Base-by-base conservation (phyloP, 2,797 vertebrate species). In the Catamblyrhynchus diadema region DNA sequence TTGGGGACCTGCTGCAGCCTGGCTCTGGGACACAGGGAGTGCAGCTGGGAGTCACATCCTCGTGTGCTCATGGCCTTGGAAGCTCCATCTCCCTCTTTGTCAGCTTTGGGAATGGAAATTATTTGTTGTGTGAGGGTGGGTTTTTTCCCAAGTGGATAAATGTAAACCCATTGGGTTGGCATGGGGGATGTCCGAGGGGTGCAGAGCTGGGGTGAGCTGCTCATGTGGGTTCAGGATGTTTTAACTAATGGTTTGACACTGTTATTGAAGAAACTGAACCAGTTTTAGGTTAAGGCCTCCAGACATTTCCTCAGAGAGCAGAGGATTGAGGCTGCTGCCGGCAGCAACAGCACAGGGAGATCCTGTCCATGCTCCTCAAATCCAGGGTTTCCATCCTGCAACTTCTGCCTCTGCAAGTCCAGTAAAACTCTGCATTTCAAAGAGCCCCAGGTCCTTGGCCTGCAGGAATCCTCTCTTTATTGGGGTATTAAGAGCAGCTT, bases 21-120 rank as follows among this genome's bases (percentile, higher is more conserved):
- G 69, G 50, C 48, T 37, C 48, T 35, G 66, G 28, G 21, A 45
- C 20, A 3, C 5, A 15, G 50, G 41, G 33, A 17, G 13, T 1
- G 21, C 60, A 41, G 66, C 9, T 60, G 57, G 27, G 73, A 3
- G 14, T 74, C 37, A 14, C 51, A 8, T 2, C 6, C 42, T 28
- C 1, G 6, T 1, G 2, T 32, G 24, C 62, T n/a, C 3, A 3
- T 10, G 12, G n/a, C 44, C 39, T 21, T 16, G 4, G 12, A 20
- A 50, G 11, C 16, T 50, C 23, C 3, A 0, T 42, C 33, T 53
- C n/a, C 23, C 13, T 39, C 61, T 16, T 21, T 28, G 53, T 41
- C 59, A 50, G 20, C 32, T 33, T 61, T 56, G 17, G 59, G 28
- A 50, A 41, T 39, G n/a, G 2, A 16, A 17, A 1, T 28, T 3